A percentile compares a stretch with the other conserved stretches of the same genome.
phyloP scores from a whole-genome alignment of 2,888 invertebrate species.

The Hirtodrosophila confusa region DNA sequence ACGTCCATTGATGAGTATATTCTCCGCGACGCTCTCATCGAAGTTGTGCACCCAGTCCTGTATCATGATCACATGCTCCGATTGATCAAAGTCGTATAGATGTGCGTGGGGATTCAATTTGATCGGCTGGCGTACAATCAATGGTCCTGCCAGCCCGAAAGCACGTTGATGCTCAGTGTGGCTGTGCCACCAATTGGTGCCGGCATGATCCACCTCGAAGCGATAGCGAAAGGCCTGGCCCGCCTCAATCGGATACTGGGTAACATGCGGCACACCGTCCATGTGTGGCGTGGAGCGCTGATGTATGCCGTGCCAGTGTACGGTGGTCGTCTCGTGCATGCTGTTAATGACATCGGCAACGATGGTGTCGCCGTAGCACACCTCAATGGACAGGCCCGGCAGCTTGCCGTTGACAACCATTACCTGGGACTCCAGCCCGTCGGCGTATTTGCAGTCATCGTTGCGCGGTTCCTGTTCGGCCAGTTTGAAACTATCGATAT shows the following conservation, averaged over 20 bases:
- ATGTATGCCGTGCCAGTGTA: conserved; percentile 83
- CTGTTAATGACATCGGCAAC: conserved; percentile 81
- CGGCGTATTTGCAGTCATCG: conserved; percentile 80
- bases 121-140: conserved; percentile 71
- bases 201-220: conserved; percentile 76
- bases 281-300: conserved; percentile 78
- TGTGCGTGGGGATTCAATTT: conserved; percentile 69
- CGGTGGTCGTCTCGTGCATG: conserved; percentile 78
- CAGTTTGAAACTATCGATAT: conserved; percentile 60
- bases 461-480: conserved; percentile 28
- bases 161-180: conserved; percentile 80
- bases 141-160: conserved; percentile 76
- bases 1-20: conserved; percentile 78
- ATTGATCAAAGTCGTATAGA: conserved; percentile 77
- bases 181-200: conserved; percentile 83
- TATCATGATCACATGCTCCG: conserved; percentile 78
- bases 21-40: conserved; percentile 70
- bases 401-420: conserved; percentile 79
- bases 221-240: conserved; percentile 81
- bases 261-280: conserved; percentile 82
- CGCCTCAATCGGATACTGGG: conserved; percentile 81
- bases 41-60: conserved; percentile 81
- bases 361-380: conserved; percentile 80
- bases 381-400: conserved; percentile 77
- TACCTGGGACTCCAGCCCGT: conserved; percentile 71